Evolutionary conservation across 2,888 invertebrate species (phyloP).

Genomic region (Papilio protenor): DNA sequence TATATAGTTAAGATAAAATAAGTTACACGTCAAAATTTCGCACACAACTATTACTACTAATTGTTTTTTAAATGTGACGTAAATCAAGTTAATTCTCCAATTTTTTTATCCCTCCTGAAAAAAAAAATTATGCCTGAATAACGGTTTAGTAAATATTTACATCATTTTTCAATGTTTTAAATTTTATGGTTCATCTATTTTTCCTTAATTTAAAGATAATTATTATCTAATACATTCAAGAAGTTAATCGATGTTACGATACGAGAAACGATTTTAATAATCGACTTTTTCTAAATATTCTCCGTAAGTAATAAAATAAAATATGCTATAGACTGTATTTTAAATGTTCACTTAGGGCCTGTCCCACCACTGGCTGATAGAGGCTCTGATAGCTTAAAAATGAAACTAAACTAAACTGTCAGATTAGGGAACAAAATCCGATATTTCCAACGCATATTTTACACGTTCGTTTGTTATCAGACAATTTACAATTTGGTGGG

Average conservation of each 20-base stretch:
- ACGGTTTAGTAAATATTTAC: background rate
- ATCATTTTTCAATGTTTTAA: background rate
- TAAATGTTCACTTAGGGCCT: background rate
- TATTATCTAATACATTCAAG: background rate
- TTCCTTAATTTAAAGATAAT: background rate
- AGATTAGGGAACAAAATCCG: no score
- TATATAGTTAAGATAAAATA: conserved; percentile 24
- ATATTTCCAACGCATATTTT: no score
- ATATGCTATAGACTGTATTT: background rate
- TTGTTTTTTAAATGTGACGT: background rate
- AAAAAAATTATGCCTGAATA: background rate
- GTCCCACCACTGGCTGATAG: no score
- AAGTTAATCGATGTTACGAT: background rate
- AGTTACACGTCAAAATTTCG: conserved; percentile 34
- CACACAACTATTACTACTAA: conserved; percentile 9
- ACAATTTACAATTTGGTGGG: no score
- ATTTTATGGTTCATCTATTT: background rate
- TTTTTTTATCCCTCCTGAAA: background rate
- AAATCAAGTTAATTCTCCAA: background rate
- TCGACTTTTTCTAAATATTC: background rate
- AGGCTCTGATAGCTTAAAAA: no score
- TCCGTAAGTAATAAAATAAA: background rate
- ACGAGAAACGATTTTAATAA: background rate
- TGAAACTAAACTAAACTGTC: no score
- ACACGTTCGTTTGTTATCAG: no score